Conservation (phyloP, 2,797 vertebrate genomes). For the Trachops cirrhosus region DNA sequence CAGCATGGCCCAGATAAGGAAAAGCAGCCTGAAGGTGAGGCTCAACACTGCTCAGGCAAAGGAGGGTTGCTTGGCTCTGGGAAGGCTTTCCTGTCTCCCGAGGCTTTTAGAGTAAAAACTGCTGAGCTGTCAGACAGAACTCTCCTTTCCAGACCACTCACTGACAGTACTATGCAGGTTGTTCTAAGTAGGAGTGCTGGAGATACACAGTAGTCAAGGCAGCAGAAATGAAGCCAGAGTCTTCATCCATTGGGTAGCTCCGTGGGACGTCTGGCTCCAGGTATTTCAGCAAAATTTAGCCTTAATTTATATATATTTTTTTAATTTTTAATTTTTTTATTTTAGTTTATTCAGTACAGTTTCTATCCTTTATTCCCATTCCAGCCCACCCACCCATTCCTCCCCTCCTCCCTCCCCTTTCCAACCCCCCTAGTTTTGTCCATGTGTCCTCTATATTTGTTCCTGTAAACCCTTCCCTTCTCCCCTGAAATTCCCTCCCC, state of each 20-base stretch:
- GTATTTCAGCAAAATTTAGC: neutral
- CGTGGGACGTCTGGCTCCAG: neutral
- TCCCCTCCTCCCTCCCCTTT: too few species aligned
- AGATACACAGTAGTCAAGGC: neutral
- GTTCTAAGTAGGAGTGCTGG: neutral
- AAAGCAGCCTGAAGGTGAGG: neutral
- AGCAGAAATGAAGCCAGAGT: neutral
- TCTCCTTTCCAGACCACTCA: neutral
- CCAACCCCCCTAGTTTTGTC: too few species aligned
- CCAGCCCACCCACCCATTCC: too few species aligned
- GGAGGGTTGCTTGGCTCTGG: fast-evolving
- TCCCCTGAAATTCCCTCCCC: too few species aligned
- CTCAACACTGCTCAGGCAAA: neutral
- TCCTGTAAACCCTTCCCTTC: too few species aligned
- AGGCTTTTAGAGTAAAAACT: neutral
- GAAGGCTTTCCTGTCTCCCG: neutral
- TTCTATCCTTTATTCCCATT: too few species aligned
- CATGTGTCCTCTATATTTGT: too few species aligned
- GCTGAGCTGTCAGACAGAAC: neutral
- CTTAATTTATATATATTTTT: neutral
- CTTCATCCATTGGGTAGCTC: neutral
- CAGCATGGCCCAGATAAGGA: neutral
- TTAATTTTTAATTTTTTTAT: too few species aligned
- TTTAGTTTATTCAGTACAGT: too few species aligned
- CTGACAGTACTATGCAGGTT: neutral